A percentile compares a stretch with the other conserved stretches of the same genome.
Conservation (phyloP, 53 echinoderm and acorn worm genomes). For the Holothuria leucospilota region DNA sequence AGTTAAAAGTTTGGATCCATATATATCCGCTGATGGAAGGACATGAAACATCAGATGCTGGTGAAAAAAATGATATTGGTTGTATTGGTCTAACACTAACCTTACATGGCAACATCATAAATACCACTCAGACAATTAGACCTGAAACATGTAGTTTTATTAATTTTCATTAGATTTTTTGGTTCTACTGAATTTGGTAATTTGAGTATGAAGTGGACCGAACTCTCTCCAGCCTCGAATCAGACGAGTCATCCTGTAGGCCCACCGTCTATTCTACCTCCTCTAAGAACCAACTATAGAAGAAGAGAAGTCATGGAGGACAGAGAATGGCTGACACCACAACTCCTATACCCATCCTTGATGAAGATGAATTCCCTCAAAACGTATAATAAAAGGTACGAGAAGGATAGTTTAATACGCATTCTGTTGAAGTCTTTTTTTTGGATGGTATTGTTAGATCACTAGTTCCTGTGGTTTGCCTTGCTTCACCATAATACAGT, state of each 20-base stretch:
- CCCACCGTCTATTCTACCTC: constrained; percentile 27
- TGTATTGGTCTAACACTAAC: no score
- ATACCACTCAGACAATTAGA: no score
- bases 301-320: background rate
- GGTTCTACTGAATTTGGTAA: constrained; percentile 72
- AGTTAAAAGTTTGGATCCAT: no score
- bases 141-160: background rate
- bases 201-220: constrained; percentile 82
- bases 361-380: constrained; percentile 59
- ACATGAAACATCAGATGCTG: no score
- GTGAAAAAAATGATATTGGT: no score
- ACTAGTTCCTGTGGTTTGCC: no score
- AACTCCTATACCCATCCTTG: constrained; percentile 73
- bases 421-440: no score
- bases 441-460: no score
- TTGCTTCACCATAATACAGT: no score
- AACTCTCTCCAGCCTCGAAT: constrained; percentile 38
- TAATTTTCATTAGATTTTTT: constrained; percentile 41
- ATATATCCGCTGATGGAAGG: no score
- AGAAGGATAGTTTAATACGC: no score
- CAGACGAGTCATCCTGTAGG: background rate
- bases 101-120: no score
- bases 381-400: background rate
- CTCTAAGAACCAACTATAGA: background rate
- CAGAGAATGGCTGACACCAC: constrained; percentile 60